A percentile compares a stretch with the other conserved stretches of the same genome.
phyloP scores from a whole-genome alignment of 2,888 invertebrate genomes.

The Cyrtodaria siliqua region DNA sequence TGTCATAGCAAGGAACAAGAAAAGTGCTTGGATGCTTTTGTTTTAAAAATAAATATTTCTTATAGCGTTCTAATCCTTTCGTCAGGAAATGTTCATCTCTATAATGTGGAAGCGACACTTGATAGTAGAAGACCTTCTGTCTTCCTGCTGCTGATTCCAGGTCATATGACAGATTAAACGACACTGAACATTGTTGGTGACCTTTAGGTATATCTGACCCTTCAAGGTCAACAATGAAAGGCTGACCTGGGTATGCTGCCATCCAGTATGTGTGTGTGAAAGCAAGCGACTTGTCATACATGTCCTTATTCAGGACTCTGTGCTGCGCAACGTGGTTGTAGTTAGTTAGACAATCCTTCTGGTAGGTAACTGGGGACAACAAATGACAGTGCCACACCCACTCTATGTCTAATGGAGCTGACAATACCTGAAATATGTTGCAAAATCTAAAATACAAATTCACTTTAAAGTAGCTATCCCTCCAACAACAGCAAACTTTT shows the following conservation, averaged over 20 bases:
- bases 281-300: conserved; percentile 32
- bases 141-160: conserved; percentile 85
- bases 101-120: conserved; percentile 87
- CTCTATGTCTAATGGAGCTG: conserved; percentile 85
- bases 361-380: conserved; percentile 80
- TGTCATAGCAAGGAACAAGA: conserved; percentile 87
- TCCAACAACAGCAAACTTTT: no score
- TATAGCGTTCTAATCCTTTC: conserved; percentile 84
- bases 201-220: conserved; percentile 23
- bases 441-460: no score
- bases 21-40: conserved; percentile 85
- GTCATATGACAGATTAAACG: conserved; percentile 82
- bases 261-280: conserved; percentile 70
- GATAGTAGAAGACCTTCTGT: conserved; percentile 86
- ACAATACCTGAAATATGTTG: conserved; percentile 75
- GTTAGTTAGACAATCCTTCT: conserved; percentile 74
- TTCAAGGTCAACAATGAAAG: conserved; percentile 69
- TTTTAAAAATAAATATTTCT: conserved; percentile 86
- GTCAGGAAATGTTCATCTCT: conserved; percentile 85
- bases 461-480: no score
- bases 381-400: conserved; percentile 87
- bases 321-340: conserved; percentile 83
- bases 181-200: conserved; percentile 15
- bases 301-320: conserved; percentile 32
- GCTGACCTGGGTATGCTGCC: conserved; percentile 71